Conservation (phyloP, 2,888 invertebrate species). For the Vanessa cardui region DNA sequence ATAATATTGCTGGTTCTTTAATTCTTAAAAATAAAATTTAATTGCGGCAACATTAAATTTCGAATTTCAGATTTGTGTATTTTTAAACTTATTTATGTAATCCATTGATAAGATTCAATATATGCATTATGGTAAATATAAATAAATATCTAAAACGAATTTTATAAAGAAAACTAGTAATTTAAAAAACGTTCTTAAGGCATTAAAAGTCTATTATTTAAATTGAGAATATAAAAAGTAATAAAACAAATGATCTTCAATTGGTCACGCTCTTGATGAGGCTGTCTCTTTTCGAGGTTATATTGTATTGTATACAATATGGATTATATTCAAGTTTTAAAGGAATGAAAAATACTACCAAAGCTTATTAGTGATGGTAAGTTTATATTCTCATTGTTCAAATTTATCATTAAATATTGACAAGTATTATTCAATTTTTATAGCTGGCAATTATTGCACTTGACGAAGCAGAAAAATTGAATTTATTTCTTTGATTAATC, state of each 20-base stretch:
- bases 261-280: background rate
- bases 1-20: too few relatives aligned
- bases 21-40: too few relatives aligned
- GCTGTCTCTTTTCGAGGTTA: background rate
- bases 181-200: background rate
- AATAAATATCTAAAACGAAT: too few relatives aligned
- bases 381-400: background rate
- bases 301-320: too few relatives aligned
- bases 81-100: too few relatives aligned
- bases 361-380: background rate
- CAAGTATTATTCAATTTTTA: constrained; percentile 22
- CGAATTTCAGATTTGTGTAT: too few relatives aligned
- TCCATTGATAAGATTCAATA: too few relatives aligned
- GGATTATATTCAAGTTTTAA: background rate
- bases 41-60: too few relatives aligned
- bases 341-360: background rate
- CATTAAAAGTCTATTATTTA: constrained; percentile 1
- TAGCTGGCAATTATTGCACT: constrained; percentile 28
- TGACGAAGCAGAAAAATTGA: constrained; percentile 34
- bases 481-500: constrained; percentile 30
- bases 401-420: constrained; percentile 10
- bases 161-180: background rate
- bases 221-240: background rate
- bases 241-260: background rate
- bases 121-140: too few relatives aligned